Base-by-base conservation (phyloP, 2,888 invertebrate species). In the Euclidia mi region DNA sequence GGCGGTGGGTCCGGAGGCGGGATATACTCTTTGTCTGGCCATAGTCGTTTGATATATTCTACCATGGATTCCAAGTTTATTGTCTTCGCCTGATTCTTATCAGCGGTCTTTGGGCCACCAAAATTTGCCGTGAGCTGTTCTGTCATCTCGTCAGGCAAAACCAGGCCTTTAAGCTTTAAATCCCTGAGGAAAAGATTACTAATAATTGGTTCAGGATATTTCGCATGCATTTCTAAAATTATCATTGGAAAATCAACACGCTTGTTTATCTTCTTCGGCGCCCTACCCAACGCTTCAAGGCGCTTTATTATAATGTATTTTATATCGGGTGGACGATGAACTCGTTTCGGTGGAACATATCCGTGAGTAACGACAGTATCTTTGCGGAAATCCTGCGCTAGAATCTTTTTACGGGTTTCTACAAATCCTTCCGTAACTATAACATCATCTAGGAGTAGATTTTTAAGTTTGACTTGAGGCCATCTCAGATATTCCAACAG, bases 1-100 rank as follows among this genome's bases (percentile, higher is more conserved):
- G 70, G 62, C 25, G 75, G 73, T 0, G 76, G 76, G 0, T 79
- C 75, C 0, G 84, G 83, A 1, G 82, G 83, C 0, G 84, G 82
- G 0, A 84, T 84, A 1, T 82, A 64, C 29, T 78, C 66, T 20
- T 83, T 76, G 0, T 88, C 82, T 0, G 89, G 89, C 85, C 88
- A 89, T 32, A 84, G 75, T 3, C 87, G 78, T 9, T 73, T 71
- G 10, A 87, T 58, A 35, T 82, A 89, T 1, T 89, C 88, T 1
- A 73, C 76, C 10, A 89, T 40, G 2, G 59, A 66, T 28, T 31
- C 41, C 20, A 61, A 6, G 38, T 65, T 59, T 4, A 76, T 58
- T 34, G 43, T 51, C 12, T 7, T 35, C 3, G 35, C 12, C 2
- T 2, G 2, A 0, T 18, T 18, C 11, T 41, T 41, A 12, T 41